Base-by-base conservation (phyloP, 2,888 invertebrate species). In the Ametastegia equiseti region DNA sequence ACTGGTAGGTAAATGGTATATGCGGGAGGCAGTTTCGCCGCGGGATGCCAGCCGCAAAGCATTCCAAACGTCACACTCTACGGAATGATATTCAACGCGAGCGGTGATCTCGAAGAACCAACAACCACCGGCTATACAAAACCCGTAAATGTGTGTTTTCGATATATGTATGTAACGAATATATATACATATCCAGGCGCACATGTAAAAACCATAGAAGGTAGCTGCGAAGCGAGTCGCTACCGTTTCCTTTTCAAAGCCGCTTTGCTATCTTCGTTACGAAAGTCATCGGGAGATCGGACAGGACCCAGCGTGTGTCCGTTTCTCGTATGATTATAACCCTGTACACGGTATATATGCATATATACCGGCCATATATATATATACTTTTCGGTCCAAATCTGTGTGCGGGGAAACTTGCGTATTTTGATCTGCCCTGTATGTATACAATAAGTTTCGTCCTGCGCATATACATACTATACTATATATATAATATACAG, bases 41-140 rank as follows among this genome's bases (percentile, higher is more conserved):
- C 88, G 88, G 87, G 87, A 82, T 83, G 36, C 54, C 54, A 80
- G 84, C 80, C 69, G 86, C 87, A 90, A 90, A 91, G 90, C 89
- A 90, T 90, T 91, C 90, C 89, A 86, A 85, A 83, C 86, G 89
- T 89, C 90, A 88, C 87, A 81, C 86, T 86, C 86, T 85, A 86
- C 83, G 85, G 82, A 83, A 83, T 47, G 81, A 83, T 80, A 73
- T 80, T 80, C 42, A 78, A 82, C 81, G 82, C 82, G 69, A 45
- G 73, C 79, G 83, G 78, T 75, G 54, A 75, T 75, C 75, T 75
- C 75, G 50, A 50, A 54, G 54, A 75, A 54, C 71, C 30, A 71
- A 71, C 69, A 50, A 47, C 71, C 71, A 45, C 15, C 19, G 15
- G 7, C 45, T 45, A 47, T 33, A 47, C 45, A 15, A 6, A 27